phyloP scores from a whole-genome alignment of 2,113 vertebrate species.

The Lipophrys pholis region DNA sequence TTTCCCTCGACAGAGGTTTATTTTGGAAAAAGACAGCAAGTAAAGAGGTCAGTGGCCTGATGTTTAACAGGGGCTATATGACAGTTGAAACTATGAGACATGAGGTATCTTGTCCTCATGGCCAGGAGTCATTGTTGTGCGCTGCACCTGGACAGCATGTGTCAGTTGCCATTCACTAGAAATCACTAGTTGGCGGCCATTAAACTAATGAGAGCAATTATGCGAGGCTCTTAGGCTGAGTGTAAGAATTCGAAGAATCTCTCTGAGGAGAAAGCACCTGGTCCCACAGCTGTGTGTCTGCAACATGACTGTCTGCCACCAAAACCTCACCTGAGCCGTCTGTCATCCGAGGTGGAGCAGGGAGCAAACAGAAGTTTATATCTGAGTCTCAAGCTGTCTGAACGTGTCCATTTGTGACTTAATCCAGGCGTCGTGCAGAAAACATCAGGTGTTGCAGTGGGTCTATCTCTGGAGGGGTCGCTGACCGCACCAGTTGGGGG shows the following conservation, averaged over 20 bases:
- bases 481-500: neutral
- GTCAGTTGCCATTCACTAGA: constrained; percentile 39
- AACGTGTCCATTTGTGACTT: neutral
- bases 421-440: neutral
- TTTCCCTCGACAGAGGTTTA: constrained; percentile 2
- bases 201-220: constrained; percentile 78
- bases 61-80: constrained; percentile 14
- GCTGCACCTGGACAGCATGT: constrained; percentile 69
- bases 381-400: constrained; percentile 2
- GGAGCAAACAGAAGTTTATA: neutral
- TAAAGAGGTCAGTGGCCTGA: neutral
- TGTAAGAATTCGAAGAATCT: constrained; percentile 76
- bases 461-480: no score
- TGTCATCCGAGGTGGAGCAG: constrained; percentile 11
- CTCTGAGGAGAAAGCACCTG: constrained; percentile 77
- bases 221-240: constrained; percentile 52
- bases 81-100: constrained; percentile 30
- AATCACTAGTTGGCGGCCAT: constrained; percentile 55
- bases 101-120: constrained; percentile 55
- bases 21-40: neutral
- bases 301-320: constrained; percentile 16
- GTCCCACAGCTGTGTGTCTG: constrained; percentile 64
- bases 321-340: constrained; percentile 26
- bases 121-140: constrained; percentile 43
- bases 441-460: neutral